Evolutionary conservation across 2,797 vertebrate species (phyloP), one percentile per base, ranked within the genome.

Genomic region (Telmatherina bonti): DNA sequence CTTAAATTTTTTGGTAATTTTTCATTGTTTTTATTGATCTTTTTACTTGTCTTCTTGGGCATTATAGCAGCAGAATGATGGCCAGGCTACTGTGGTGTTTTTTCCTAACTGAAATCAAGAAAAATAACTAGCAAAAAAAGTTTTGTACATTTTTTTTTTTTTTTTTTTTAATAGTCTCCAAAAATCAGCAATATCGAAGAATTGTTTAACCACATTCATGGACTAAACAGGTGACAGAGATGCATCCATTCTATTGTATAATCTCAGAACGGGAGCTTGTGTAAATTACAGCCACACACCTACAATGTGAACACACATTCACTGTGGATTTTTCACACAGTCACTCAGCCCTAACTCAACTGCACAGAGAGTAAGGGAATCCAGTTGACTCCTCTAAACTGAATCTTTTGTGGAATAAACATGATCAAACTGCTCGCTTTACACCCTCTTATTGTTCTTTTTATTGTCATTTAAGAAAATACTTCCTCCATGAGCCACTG

Each of bases 391-490:
- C 53, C 58, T 70, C 58, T 81, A 79, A 85, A 85, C 76, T 61
- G 62, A 75, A 79, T 83, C 83, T 74, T 88, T 87, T 87, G 82
- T 87, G 72, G 56, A 83, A 74, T 70, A 78, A 81, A 81, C 81
- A 82, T 43, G 82, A 91, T 92, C 90, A 91, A 92, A 86, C 76
- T 18, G 72, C 88, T 91, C 82, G 1, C 43, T 73, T 92, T 88
- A 86, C 89, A 82, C 72, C 79, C 22, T 81, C 57, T 60, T 53
- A 81, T 90, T 91, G 83, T 92, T 65, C 76, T 85, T 86, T 91
- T 91, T 91, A 91, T 87, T 88, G 91, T 91, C 82, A 88, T 91
- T 90, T 91, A 91, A 91, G 86, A 89, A 90, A 91, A 90, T 67
- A 78, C 88, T 91, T 92, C 88, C 89, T 91, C 65, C 74, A 52